These are phyloP conservation scores for Pseudomyrmex concolor DNA, from an alignment of 1,140 invertebrate species.

Conservation along the genomic window DNA sequence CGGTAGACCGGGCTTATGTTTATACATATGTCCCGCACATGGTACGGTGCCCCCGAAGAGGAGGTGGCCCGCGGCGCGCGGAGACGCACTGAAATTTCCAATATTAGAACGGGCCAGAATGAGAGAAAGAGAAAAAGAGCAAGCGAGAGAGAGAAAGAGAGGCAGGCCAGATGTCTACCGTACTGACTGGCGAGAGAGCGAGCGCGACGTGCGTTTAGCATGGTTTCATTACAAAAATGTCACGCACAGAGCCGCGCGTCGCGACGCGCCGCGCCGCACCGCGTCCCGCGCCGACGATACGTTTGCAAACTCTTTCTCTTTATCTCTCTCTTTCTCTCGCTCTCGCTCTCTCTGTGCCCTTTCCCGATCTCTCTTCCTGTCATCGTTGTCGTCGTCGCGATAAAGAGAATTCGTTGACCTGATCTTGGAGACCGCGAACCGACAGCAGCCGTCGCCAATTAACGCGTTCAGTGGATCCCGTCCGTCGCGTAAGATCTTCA, in stretches of 20 bases:
- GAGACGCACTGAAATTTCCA: conserved; percentile 81
- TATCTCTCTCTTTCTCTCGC: background rate
- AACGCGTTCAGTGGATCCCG: conserved; percentile 5
- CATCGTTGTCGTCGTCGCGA: conserved; percentile 2
- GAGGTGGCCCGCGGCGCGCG: conserved; percentile 59
- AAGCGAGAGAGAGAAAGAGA: conserved; percentile 71
- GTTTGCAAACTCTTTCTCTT: background rate
- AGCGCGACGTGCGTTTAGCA: conserved; percentile 71
- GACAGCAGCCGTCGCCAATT: conserved; percentile 38
- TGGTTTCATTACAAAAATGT: conserved; percentile 84
- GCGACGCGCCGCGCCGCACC: conserved; percentile 49
- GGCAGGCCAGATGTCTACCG: conserved; percentile 84
- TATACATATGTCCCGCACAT: conserved; percentile 84
- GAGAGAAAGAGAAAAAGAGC: conserved; percentile 61
- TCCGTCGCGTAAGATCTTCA: background rate
- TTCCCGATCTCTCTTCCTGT: background rate
- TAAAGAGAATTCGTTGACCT: conserved; percentile 29
- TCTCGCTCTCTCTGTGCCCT: background rate
- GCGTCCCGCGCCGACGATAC: conserved; percentile 63
- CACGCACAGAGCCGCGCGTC: conserved; percentile 77
- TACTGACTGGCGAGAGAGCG: conserved; percentile 67
- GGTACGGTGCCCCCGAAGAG: conserved; percentile 77
- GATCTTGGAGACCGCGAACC: conserved; percentile 34
- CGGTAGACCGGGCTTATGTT: conserved; percentile 79
- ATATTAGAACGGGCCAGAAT: conserved; percentile 83